Conservation (phyloP, 2,113 vertebrate species). For the Centrocercus urophasianus region DNA sequence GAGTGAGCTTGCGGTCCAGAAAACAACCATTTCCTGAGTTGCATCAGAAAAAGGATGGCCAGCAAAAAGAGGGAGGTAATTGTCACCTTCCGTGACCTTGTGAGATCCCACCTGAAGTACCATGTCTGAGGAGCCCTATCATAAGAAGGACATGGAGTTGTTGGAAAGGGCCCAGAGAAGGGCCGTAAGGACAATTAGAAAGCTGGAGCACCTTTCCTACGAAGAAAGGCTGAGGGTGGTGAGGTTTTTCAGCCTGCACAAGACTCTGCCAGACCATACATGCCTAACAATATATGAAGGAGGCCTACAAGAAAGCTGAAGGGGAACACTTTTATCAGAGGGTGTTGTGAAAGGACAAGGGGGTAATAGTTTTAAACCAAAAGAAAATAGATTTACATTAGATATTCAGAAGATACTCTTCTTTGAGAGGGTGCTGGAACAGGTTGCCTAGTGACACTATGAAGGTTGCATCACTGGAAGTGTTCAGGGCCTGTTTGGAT, state of each 20-base stretch:
- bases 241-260: neutral
- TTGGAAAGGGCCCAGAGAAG: neutral
- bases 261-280: neutral
- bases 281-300: neutral
- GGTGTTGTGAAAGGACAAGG: neutral
- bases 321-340: neutral
- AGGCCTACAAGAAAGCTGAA: neutral
- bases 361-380: neutral
- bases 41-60: neutral
- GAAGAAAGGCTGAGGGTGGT: neutral
- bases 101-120: neutral
- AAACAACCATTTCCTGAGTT: neutral
- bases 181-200: neutral
- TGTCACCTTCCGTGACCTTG: neutral
- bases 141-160: neutral
- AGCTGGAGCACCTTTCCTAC: neutral
- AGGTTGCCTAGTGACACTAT: neutral
- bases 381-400: neutral
- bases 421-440: neutral
- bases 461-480: neutral
- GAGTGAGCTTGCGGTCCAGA: neutral
- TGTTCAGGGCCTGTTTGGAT: neutral
- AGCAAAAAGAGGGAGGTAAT: neutral
- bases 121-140: too few relatives aligned
- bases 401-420: neutral